Evolutionary conservation across 2,113 vertebrate genomes (phyloP).

Genomic region (Irena cyanogastra): DNA sequence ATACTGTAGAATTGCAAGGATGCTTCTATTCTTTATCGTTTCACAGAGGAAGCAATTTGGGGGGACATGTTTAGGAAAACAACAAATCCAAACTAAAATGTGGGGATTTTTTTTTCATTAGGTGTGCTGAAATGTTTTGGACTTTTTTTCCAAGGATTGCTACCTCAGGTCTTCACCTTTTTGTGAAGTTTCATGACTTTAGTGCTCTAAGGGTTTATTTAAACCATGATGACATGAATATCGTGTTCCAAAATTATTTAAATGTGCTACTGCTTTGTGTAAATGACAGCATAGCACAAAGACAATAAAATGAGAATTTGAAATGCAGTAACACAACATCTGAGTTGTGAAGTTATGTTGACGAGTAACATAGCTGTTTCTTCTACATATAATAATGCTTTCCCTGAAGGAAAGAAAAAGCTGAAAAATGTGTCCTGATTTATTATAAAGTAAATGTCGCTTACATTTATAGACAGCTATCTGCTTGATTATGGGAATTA

Average conservation of each 20-base stretch:
- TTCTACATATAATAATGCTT: neutral
- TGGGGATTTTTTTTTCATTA: neutral
- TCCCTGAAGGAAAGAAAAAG: neutral
- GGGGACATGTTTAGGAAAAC: neutral
- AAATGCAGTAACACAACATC: neutral
- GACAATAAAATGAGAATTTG: neutral
- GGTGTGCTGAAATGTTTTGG: neutral
- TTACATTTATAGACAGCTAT: neutral
- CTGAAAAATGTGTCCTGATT: neutral
- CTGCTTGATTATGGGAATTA: neutral
- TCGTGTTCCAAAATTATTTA: neutral
- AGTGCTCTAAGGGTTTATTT: neutral
- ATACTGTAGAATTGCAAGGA: neutral
- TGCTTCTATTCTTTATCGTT: neutral
- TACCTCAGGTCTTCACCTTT: neutral
- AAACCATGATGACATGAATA: neutral
- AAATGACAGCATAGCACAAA: neutral
- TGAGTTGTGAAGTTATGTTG: neutral
- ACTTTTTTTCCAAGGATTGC: neutral
- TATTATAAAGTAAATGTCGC: neutral
- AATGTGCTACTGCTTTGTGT: neutral
- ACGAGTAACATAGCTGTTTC: neutral
- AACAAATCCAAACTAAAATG: neutral
- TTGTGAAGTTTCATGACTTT: neutral
- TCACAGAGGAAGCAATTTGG: neutral